A percentile compares a stretch with the other conserved stretches of the same genome.
These are phyloP conservation scores for Drosophila micromelanica DNA, from an alignment of 1,140 invertebrate genomes.

Conservation along the genomic window DNA sequence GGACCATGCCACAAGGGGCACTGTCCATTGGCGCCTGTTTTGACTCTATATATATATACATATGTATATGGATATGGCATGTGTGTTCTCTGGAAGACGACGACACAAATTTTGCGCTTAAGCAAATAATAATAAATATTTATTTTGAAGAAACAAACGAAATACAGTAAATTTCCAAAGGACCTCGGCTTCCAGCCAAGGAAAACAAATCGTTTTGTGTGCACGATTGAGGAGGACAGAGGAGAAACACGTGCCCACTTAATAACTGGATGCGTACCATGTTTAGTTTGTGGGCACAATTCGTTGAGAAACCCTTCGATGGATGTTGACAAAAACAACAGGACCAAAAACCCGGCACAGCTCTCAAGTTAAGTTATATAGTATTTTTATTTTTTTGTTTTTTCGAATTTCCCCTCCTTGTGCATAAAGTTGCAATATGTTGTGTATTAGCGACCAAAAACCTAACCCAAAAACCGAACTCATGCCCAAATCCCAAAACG, in stretches of 20 bases:
- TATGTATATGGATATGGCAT: background rate
- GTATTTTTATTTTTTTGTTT: too few species aligned
- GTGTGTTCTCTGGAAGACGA: constrained; percentile 6
- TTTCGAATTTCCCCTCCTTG: constrained; percentile 19
- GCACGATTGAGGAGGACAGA: too few species aligned
- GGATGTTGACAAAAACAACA: constrained; percentile 54
- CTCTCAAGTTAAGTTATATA: constrained; percentile 26
- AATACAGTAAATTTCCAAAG: constrained; percentile 30
- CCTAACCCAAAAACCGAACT: constrained; percentile 6
- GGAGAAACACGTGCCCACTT: constrained; percentile 76
- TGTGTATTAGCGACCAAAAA: constrained; percentile 56
- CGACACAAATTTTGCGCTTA: constrained; percentile 62
- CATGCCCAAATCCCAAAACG: constrained; percentile 10
- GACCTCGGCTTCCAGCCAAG: constrained; percentile 57
- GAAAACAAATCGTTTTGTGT: constrained; percentile 68
- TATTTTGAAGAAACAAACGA: constrained; percentile 72
- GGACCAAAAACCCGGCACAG: too few species aligned
- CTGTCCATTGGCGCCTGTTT: constrained; percentile 56
- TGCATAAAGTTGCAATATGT: constrained; percentile 78
- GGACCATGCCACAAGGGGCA: constrained; percentile 10
- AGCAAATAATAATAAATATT: constrained; percentile 74
- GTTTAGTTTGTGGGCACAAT: constrained; percentile 47
- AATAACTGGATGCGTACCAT: constrained; percentile 54
- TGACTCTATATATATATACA: constrained; percentile 3
- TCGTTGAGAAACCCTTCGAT: constrained; percentile 35